Conservation (phyloP, 2,113 vertebrate genomes). For the Arvicanthis niloticus region DNA sequence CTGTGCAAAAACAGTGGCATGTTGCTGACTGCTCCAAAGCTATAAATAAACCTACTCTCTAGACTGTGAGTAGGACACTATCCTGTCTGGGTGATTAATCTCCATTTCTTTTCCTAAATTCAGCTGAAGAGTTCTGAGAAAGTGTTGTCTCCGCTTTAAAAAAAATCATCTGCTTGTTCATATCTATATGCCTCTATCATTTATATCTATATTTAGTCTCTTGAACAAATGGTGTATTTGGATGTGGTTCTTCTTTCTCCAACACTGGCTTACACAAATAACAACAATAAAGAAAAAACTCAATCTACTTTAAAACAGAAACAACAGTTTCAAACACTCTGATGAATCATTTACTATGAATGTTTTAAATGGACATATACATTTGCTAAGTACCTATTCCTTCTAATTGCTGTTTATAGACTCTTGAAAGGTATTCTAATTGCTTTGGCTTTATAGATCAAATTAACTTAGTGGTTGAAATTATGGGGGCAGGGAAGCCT, state of each 20-base stretch:
- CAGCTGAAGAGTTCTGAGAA: not conserved
- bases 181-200: not conserved
- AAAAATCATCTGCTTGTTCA: not conserved
- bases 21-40: not conserved
- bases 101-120: not conserved
- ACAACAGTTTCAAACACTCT: constrained; percentile 9
- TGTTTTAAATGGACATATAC: not conserved
- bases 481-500: not conserved
- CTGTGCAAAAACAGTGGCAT: not conserved
- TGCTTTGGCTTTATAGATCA: not conserved
- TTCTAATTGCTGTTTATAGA: constrained; percentile 4
- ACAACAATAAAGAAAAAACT: not conserved
- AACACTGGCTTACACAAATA: constrained; percentile 22
- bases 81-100: not conserved
- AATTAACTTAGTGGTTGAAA: constrained; percentile 8
- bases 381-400: constrained; percentile 10
- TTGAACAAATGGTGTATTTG: constrained; percentile 28
- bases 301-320: constrained; percentile 61
- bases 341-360: not conserved
- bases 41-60: constrained; percentile 20
- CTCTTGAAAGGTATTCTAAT: not conserved
- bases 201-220: constrained; percentile 1
- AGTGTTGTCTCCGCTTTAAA: not conserved
- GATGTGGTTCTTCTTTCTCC: not conserved
- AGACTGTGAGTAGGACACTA: not conserved